Percentiles rank a stretch among this genome's conserved stretches.
Evolutionary conservation across 2,888 invertebrate genomes (phyloP).

Genomic region (Ferrisia virgata): DNA sequence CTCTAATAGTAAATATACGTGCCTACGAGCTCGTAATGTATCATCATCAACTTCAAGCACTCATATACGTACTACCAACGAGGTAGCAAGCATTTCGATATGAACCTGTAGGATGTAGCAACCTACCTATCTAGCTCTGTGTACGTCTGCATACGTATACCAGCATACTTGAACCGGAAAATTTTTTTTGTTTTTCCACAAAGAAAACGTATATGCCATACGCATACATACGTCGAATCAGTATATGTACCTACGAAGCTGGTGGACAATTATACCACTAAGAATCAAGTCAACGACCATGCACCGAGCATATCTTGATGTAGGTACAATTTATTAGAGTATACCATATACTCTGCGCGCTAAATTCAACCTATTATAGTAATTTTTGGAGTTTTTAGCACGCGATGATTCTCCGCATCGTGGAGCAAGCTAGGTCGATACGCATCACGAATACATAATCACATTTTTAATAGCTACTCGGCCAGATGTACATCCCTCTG

Average conservation of each 20-base stretch:
- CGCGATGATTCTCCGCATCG: conserved; percentile 41
- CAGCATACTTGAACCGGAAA: conserved; percentile 12
- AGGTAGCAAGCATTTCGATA: not conserved
- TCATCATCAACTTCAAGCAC: too few species aligned
- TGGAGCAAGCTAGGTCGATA: conserved; percentile 41
- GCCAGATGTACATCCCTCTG: conserved; percentile 36
- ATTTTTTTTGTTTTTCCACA: conserved; percentile 8
- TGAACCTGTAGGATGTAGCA: not conserved
- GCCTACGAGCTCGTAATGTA: too few species aligned
- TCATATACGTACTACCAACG: too few species aligned
- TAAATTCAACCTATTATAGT: conserved; percentile 32
- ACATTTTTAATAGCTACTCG: conserved; percentile 34
- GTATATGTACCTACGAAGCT: not conserved
- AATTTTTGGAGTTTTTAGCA: conserved; percentile 41
- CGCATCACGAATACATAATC: conserved; percentile 34
- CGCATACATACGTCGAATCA: not conserved
- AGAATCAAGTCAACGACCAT: conserved; percentile 38
- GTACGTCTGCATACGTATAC: not conserved
- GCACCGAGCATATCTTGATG: conserved; percentile 34
- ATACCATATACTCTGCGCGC: conserved; percentile 16
- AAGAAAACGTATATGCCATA: not conserved
- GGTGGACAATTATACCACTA: conserved; percentile 16
- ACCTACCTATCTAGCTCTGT: not conserved
- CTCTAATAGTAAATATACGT: too few species aligned
- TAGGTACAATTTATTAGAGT: conserved; percentile 28